Conservation (phyloP, 2,113 vertebrate species). For the Aphyosemion australe region DNA sequence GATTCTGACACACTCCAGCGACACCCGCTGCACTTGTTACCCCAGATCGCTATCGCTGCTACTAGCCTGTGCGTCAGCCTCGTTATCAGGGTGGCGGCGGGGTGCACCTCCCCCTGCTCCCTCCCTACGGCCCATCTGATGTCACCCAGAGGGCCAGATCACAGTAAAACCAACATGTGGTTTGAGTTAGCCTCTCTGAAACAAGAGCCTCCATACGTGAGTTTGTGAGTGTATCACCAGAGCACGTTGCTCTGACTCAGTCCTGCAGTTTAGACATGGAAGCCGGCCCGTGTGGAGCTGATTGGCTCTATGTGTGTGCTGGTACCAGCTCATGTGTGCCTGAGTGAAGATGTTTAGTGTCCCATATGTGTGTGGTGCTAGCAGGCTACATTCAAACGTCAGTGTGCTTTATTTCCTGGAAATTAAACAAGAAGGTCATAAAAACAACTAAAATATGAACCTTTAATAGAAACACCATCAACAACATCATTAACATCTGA, state of each 20-base stretch:
- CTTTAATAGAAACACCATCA: no score
- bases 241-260: conserved; percentile 14
- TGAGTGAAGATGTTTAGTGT: conserved; percentile 8
- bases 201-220: conserved; percentile 44
- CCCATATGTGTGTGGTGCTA: conserved; percentile 43
- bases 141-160: conserved; percentile 58
- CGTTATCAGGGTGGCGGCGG: conserved; percentile 22
- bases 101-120: background rate
- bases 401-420: conserved; percentile 53
- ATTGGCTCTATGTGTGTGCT: conserved; percentile 15
- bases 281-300: conserved; percentile 8
- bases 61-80: conserved; percentile 41
- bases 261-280: conserved; percentile 8
- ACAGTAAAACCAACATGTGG: conserved; percentile 71
- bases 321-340: conserved; percentile 25
- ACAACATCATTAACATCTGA: no score
- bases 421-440: conserved; percentile 14
- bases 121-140: conserved; percentile 6
- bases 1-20: conserved; percentile 35
- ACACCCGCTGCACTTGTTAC: conserved; percentile 59
- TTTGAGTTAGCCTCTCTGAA: conserved; percentile 71
- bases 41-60: conserved; percentile 60
- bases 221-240: conserved; percentile 14
- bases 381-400: conserved; percentile 70
- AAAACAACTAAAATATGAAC: background rate